Evolutionary conservation across 2,888 invertebrate genomes (phyloP), one percentile per base, ranked within the genome.

Genomic region (Pedicia rivosa): DNA sequence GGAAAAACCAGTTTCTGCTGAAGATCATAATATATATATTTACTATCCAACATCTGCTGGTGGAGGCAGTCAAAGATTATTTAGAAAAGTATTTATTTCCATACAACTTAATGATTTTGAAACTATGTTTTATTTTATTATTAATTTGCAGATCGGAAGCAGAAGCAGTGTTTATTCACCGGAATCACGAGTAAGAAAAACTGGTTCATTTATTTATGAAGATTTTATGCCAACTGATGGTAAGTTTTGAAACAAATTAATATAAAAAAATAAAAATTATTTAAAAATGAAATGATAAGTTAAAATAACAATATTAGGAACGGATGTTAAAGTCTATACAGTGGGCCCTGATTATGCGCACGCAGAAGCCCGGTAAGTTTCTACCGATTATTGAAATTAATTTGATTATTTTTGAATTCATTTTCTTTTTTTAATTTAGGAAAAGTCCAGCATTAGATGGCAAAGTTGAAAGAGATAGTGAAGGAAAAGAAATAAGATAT

Each of bases 211-310:
- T 63, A 95, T 99, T 56, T 99, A 99, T 60, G 98, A 99, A 70
- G 97, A 99, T 63, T 99, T 99, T 63, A 98, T 99, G 94, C 97
- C 97, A 5, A 98, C 98, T 25, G 98, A 98, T 71, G 98, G 98
- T 65, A 68, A 68, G 68, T 52, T 38, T 34, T 29, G 5, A 20
- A 12, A 16, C 7, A 7, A 12, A n/a, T 27, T 12, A 3, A 3
- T 24, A 3, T 8, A 10, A 8, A 10, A 3, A 10, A 24, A 24
- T 5, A 24, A 3, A 24, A 24, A 20, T 20, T 6, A 20, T 20
- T 20, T 20, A 6, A 6, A 20, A 20, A 6, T 6, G 8, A 20
- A 6, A 6, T 20, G 20, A 10, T 24, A 10, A 3, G 24, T 24
- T 5, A 5, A 10, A 10, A 10, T 24, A 10, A 10, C 20, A 10